These are phyloP conservation scores for Otocyon megalotis DNA, from an alignment of 2,113 vertebrate species.

Conservation along the genomic window DNA sequence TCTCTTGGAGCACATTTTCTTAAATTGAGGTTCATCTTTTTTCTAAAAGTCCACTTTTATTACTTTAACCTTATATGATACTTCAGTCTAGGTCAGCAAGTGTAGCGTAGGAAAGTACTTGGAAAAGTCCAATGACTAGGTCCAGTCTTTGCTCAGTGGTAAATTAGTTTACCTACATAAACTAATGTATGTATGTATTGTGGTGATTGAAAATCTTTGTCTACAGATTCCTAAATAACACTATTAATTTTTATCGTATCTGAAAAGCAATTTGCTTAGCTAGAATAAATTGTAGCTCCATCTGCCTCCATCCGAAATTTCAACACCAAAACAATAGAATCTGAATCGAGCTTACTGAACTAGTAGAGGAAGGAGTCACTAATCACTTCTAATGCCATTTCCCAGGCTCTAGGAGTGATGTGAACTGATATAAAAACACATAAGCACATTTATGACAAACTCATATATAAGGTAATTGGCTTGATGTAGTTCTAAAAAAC, in stretches of 20 bases:
- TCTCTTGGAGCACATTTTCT: background rate
- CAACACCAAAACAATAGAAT: background rate
- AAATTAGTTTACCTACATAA: background rate
- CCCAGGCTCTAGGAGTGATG: background rate
- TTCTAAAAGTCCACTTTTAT: background rate
- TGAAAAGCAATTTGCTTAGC: constrained; percentile 26
- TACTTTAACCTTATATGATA: background rate
- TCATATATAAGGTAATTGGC: background rate
- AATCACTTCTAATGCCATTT: background rate
- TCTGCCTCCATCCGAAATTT: background rate
- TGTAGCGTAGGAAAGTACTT: background rate
- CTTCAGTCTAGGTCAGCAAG: constrained; percentile 25
- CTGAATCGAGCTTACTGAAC: background rate
- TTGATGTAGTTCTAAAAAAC: background rate
- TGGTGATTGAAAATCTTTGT: background rate
- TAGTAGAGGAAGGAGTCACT: background rate
- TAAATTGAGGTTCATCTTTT: background rate
- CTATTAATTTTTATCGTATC: background rate
- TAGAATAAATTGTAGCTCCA: background rate
- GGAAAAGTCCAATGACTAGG: background rate
- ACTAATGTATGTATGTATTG: background rate
- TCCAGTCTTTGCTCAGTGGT: background rate
- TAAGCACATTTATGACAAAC: background rate
- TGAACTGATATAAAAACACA: background rate
- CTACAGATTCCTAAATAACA: background rate